These are phyloP conservation scores for Phymatocera aterrima DNA, from an alignment of 2,888 invertebrate species.

Conservation along the genomic window DNA sequence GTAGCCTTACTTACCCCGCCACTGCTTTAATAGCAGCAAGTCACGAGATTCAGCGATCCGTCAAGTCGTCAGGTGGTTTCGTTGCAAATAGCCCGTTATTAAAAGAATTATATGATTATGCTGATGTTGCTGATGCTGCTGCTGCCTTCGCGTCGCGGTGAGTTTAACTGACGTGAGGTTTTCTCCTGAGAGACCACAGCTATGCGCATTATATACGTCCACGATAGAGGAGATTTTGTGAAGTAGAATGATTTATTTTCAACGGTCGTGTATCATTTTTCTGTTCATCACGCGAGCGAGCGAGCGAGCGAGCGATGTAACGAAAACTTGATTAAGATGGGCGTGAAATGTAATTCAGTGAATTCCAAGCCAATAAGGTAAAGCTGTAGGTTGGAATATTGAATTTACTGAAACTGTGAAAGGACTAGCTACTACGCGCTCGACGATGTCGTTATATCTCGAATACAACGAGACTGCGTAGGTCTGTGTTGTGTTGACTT, in stretches of 20 bases:
- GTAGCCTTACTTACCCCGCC: no score
- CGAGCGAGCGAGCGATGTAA: background rate
- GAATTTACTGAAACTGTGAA: background rate
- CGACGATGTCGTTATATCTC: background rate
- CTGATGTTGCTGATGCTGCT: no score
- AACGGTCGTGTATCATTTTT: background rate
- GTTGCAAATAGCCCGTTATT: conserved; percentile 20
- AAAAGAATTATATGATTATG: conserved; percentile 31
- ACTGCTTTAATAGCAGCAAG: conserved; percentile 16
- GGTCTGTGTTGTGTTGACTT: conserved; percentile 42
- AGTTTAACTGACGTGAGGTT: conserved; percentile 20
- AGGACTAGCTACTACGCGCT: no score
- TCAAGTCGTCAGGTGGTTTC: conserved; percentile 37
- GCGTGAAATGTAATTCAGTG: conserved; percentile 1
- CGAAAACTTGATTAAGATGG: background rate
- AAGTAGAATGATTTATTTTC: no score
- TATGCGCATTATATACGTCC: background rate
- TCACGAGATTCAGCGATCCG: conserved; percentile 41
- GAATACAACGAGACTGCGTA: conserved; percentile 1
- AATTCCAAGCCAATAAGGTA: conserved; percentile 7
- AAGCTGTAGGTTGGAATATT: conserved; percentile 35
- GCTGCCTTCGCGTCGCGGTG: no score
- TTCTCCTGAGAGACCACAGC: background rate
- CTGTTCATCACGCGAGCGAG: background rate
- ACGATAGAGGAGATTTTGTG: no score